Evolutionary conservation across 53 echinoderm and acorn worm genomes (phyloP).

Genomic region (Actinopyga echinites): DNA sequence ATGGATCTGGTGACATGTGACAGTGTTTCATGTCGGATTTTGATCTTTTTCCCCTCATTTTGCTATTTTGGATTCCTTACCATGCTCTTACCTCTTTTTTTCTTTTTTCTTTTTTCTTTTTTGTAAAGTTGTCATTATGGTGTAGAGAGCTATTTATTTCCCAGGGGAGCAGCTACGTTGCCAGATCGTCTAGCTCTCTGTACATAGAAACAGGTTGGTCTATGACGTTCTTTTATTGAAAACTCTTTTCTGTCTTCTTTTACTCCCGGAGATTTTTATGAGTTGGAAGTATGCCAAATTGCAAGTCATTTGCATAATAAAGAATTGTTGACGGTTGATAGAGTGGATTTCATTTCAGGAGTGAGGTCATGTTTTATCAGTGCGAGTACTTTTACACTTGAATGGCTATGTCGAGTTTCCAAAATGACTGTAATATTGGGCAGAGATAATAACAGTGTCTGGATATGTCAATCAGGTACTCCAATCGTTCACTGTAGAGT

Average conservation of each 20-base stretch:
- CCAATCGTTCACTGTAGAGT: not conserved
- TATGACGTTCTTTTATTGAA: conserved; percentile 11
- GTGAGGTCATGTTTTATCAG: conserved; percentile 31
- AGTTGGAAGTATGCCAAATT: conserved; percentile 41
- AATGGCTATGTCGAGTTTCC: conserved; percentile 16
- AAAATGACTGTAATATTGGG: conserved; percentile 13
- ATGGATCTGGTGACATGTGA: conserved; percentile 3
- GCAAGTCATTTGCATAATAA: conserved; percentile 37
- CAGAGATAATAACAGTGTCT: conserved; percentile 13
- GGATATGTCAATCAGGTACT: conserved; percentile 6
- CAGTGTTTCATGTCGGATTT: conserved; percentile 15
- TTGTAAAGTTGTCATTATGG: not conserved
- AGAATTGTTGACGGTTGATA: conserved; percentile 31
- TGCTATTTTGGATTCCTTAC: conserved; percentile 36
- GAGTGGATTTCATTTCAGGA: conserved; percentile 27
- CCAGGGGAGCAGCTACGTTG: conserved; percentile 17
- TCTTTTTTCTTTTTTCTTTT: not conserved
- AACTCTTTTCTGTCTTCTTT: not conserved
- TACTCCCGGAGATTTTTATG: conserved; percentile 4
- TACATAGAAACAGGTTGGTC: conserved; percentile 25
- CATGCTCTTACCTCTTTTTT: too few relatives aligned
- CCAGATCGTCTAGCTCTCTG: conserved; percentile 4
- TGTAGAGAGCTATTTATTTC: conserved; percentile 29
- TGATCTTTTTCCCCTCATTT: conserved; percentile 1
- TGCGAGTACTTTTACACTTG: conserved; percentile 37